Evolutionary conservation across 1,140 invertebrate genomes (phyloP), one percentile per base, ranked within the genome.

Genomic region (Leptinotarsa defecta): DNA sequence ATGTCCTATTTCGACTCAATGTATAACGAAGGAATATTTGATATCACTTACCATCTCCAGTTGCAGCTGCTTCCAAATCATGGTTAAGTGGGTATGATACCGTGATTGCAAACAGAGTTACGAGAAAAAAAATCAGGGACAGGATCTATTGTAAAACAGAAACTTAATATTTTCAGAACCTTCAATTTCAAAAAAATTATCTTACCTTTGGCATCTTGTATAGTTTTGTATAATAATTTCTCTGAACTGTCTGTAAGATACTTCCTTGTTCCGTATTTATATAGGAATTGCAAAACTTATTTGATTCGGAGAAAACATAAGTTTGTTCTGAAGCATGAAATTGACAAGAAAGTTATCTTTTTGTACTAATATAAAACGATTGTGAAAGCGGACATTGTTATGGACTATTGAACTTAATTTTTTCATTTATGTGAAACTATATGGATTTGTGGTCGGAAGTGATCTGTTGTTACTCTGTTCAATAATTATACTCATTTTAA

Each of bases 31-130:
- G 17, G 6, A 48, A 34, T 49, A 34, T 17, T 13, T 19, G 68
- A 74, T n/a, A 49, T 27, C 24, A 52, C 74, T 75, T 63, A 75
- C 74, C 74, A 72, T 67, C 75, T 19, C 75, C 71, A 48, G 75
- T 69, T 27, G 75, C 75, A 17, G 75, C 75, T n/a, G 27, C 48
- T 43, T 76, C 71, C 61, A 64, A 69, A 74, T 76, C 75, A 19
- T 76, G 15, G 27, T 65, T 57, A 5, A 57, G 15, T 17, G 52
- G 52, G n/a, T 57, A 57, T 57, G 52, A 15, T 57, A 57, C 5
- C 6, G 15, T 19, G 13, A 57, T 15, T 4, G 52, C 52, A 19
- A 57, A 17, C 15, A 57, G n/a, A 57, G 52, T 57, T 57, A 57
- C 52, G 15, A 57, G n/a, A 8, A 57, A 57, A 17, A 57, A 57